These are phyloP conservation scores for Anoura caudifer DNA, from an alignment of 2,113 vertebrate genomes.

Conservation along the genomic window DNA sequence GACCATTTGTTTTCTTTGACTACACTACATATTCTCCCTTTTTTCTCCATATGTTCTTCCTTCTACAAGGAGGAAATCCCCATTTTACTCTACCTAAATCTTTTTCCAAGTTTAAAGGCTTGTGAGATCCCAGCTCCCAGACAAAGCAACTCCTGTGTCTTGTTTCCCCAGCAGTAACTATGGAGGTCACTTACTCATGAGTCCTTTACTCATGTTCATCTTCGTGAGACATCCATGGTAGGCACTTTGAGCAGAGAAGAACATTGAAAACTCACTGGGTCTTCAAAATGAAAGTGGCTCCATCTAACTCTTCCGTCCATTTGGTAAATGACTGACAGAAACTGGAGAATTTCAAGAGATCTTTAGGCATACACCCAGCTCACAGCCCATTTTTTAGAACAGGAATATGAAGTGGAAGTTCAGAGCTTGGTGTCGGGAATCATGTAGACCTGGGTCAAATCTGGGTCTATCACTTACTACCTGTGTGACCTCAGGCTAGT, in stretches of 20 bases:
- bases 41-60: neutral
- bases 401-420: neutral
- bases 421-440: neutral
- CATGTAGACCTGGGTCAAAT: neutral
- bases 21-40: neutral
- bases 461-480: neutral
- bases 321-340: neutral
- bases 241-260: neutral
- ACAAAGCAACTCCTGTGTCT: neutral
- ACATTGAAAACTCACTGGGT: neutral
- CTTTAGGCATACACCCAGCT: neutral
- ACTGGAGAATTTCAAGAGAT: neutral
- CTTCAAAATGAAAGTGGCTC: neutral
- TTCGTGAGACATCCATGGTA: neutral
- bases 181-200: neutral
- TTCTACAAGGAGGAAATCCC: neutral
- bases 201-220: neutral
- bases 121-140: neutral
- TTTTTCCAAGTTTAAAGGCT: neutral
- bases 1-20: neutral
- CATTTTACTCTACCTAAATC: neutral
- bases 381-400: neutral
- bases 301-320: neutral
- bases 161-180: neutral
- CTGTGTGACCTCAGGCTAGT: neutral